Evolutionary conservation across 2,113 vertebrate species (phyloP).

Genomic region (Tichodroma muraria): DNA sequence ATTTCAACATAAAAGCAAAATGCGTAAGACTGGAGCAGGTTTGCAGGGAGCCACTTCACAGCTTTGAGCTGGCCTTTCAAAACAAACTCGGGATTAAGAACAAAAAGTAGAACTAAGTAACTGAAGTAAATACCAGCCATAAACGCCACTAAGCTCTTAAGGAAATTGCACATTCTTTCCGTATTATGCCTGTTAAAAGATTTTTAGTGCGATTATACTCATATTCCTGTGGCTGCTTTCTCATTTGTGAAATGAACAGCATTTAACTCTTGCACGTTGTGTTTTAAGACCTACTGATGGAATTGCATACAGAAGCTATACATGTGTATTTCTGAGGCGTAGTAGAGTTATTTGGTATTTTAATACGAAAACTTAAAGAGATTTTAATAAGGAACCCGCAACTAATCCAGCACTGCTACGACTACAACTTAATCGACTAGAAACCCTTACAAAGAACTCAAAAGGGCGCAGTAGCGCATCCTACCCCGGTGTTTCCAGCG

Average conservation of each 20-base stretch:
- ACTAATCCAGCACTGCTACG: not conserved
- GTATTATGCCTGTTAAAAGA: not conserved
- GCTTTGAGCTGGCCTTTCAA: not conserved
- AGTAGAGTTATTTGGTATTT: not conserved
- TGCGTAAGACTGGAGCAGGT: not conserved
- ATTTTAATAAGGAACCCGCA: not conserved
- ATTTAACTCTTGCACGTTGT: not conserved
- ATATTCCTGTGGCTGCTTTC: not conserved
- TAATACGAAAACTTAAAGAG: accelerated
- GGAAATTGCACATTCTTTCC: not conserved
- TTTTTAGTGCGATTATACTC: not conserved
- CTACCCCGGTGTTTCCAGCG: not conserved
- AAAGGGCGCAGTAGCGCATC: not conserved
- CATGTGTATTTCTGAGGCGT: accelerated
- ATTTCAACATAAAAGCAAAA: not conserved
- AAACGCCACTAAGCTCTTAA: not conserved
- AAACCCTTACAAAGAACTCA: not conserved
- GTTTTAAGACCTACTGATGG: not conserved
- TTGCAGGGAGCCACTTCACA: not conserved
- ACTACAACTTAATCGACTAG: not conserved
- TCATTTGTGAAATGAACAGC: not conserved
- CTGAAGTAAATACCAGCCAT: not conserved
- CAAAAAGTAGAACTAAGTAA: not conserved
- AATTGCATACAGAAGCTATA: not conserved
- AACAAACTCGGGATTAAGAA: not conserved